Percentiles rank a stretch among this genome's conserved stretches.
phyloP scores from a whole-genome alignment of 2,113 vertebrate genomes.

The Tyrannus savana region DNA sequence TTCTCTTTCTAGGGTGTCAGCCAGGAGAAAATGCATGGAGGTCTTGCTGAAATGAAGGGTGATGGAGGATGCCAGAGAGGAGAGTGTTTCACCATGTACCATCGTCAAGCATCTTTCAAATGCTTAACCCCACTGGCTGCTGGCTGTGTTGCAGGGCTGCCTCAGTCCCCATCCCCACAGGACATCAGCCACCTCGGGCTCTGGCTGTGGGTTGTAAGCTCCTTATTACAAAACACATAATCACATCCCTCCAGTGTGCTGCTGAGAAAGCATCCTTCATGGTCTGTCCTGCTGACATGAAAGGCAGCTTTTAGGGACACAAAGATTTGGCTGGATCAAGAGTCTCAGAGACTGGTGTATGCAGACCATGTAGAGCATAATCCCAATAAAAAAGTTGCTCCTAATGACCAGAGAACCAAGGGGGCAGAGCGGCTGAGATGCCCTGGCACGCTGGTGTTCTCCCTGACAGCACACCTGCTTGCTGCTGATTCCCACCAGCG shows the following conservation, averaged over 20 bases:
- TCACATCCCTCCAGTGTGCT: fast-evolving
- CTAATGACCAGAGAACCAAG: neutral
- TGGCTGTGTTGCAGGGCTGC: neutral
- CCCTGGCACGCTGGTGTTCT: fast-evolving
- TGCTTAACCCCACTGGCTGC: fast-evolving
- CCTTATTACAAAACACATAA: neutral
- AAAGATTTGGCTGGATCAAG: neutral
- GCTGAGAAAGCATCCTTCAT: neutral
- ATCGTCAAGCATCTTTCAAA: neutral
- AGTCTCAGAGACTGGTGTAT: neutral
- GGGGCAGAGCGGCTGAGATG: neutral
- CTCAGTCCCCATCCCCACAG: neutral
- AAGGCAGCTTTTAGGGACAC: neutral
- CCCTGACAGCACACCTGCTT: fast-evolving
- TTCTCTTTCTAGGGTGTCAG: neutral
- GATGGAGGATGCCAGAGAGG: fast-evolving
- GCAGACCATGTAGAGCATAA: neutral
- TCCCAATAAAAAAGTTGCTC: neutral
- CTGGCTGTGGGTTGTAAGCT: neutral
- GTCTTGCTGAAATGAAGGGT: neutral
- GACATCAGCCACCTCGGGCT: neutral
- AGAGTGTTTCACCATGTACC: fast-evolving
- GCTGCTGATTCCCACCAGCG: neutral
- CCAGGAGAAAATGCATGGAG: fast-evolving
- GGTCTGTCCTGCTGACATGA: fast-evolving